phyloP scores from a whole-genome alignment of 2,113 vertebrate species.

The Peromyscus polionotus region DNA sequence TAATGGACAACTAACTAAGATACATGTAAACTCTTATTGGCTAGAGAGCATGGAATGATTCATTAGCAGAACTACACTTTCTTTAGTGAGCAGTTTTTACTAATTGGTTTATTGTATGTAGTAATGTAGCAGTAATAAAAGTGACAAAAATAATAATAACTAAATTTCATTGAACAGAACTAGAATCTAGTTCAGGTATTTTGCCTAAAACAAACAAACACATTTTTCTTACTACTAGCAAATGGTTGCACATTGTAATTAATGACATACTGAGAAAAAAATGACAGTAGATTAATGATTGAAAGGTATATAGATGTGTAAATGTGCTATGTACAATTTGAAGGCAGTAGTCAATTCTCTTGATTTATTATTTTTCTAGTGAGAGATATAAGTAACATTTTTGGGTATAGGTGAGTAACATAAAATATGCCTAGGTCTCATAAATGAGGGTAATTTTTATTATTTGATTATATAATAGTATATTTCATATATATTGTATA shows the following conservation, averaged over 20 bases:
- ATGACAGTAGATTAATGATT: background rate
- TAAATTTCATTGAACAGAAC: background rate
- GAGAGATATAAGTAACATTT: conserved; percentile 8
- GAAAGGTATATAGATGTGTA: background rate
- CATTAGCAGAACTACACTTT: background rate
- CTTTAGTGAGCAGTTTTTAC: conserved; percentile 25
- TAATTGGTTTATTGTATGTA: background rate
- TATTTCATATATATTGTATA: background rate
- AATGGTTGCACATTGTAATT: background rate
- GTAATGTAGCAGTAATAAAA: background rate
- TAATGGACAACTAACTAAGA: background rate
- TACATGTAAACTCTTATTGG: background rate
- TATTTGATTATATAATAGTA: background rate
- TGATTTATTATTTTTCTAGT: background rate
- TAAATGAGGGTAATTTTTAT: background rate
- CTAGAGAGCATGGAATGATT: background rate
- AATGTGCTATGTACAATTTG: background rate
- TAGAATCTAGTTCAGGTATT: background rate
- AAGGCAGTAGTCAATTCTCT: background rate
- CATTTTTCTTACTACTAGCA: background rate
- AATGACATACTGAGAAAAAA: background rate
- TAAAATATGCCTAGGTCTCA: background rate
- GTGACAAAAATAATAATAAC: background rate
- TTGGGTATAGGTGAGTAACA: background rate
- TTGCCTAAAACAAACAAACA: background rate